Percentiles rank a stretch among this genome's conserved stretches.
phyloP scores from a whole-genome alignment of 1,140 invertebrate genomes.

The Nasonia vitripennis region DNA sequence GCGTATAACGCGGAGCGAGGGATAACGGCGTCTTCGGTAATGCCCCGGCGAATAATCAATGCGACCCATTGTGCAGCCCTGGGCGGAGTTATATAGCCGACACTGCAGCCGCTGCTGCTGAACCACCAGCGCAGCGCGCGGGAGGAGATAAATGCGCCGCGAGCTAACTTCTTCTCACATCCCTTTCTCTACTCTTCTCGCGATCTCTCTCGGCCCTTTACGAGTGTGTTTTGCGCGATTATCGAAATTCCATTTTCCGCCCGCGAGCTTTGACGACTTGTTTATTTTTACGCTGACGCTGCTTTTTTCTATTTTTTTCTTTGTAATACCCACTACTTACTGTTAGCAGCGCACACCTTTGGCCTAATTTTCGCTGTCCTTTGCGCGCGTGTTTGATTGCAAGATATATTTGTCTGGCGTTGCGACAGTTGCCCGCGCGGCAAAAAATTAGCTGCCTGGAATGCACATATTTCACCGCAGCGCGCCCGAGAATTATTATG shows the following conservation, averaged over 20 bases:
- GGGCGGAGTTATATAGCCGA: constrained; percentile 40
- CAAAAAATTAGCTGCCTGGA: background rate
- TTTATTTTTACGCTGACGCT: constrained; percentile 9
- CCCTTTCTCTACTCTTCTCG: constrained; percentile 8
- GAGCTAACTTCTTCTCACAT: background rate
- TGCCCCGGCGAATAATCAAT: constrained; percentile 57
- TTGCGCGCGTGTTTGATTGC: background rate
- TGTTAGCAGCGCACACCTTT: background rate
- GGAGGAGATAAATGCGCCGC: constrained; percentile 49
- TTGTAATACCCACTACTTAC: background rate
- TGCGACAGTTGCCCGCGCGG: background rate
- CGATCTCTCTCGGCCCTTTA: background rate
- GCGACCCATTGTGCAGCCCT: constrained; percentile 51
- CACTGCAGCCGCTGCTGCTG: too few relatives aligned
- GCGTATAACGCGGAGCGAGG: constrained; percentile 48
- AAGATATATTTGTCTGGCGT: background rate
- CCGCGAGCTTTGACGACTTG: background rate
- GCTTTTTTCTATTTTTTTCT: background rate
- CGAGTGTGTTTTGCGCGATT: background rate
- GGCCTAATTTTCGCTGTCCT: background rate
- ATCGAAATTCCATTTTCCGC: constrained; percentile 35
- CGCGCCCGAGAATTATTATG: background rate
- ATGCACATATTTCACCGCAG: background rate
- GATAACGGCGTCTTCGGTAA: constrained; percentile 53
- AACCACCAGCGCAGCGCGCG: background rate